These are phyloP conservation scores for Ceriagrion tenellum DNA, from an alignment of 2,888 invertebrate genomes.

Conservation along the genomic window DNA sequence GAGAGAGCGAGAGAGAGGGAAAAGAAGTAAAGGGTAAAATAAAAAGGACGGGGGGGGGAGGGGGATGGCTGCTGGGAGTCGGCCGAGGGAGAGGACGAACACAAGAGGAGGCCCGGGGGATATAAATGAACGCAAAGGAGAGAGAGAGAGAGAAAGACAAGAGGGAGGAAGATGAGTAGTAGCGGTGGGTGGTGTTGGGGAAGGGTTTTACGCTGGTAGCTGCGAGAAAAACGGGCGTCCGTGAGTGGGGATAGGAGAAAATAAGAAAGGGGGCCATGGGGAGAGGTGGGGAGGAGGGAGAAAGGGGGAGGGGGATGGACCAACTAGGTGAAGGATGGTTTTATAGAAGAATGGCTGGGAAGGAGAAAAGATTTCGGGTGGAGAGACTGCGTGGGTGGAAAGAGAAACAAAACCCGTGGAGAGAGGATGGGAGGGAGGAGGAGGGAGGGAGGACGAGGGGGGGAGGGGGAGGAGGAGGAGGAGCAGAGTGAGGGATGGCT, in stretches of 20 bases:
- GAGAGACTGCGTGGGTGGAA: background rate
- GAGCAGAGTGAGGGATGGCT: background rate
- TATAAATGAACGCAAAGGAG: constrained; percentile 32
- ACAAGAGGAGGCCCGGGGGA: background rate
- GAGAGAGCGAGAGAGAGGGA: too few relatives aligned
- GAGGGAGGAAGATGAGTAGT: too few relatives aligned
- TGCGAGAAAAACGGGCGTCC: background rate
- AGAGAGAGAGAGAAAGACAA: background rate
- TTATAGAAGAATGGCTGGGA: constrained; percentile 29
- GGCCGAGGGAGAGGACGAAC: background rate
- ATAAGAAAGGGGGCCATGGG: too few relatives aligned
- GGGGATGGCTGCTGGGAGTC: background rate
- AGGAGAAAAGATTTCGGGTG: background rate
- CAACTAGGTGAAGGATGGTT: constrained; percentile 50
- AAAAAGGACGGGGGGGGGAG: too few relatives aligned
- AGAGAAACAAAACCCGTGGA: background rate
- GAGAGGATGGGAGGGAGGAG: background rate
- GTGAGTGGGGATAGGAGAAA: background rate
- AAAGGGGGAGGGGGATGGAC: background rate
- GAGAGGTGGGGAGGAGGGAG: background rate
- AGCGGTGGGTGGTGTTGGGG: too few relatives aligned
- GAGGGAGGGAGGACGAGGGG: background rate
- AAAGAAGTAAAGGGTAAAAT: background rate
- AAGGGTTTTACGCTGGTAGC: background rate
- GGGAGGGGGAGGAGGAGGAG: background rate